Evolutionary conservation across 2,113 vertebrate species (phyloP).

Genomic region (Formicarius rufipectus): DNA sequence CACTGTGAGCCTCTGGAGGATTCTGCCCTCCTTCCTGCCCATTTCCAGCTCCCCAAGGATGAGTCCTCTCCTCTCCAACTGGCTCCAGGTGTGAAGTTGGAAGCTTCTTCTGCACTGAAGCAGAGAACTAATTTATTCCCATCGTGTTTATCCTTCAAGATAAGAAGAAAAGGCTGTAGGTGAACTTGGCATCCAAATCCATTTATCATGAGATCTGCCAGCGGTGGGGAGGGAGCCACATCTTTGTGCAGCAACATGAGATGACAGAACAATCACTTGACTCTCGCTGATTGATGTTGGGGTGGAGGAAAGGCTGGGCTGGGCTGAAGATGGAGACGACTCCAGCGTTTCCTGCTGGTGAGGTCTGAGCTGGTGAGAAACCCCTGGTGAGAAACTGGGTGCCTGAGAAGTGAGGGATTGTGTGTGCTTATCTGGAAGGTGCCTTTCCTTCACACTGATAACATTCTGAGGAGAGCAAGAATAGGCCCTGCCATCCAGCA

Average conservation of each 20-base stretch:
- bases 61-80: not conserved
- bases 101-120: not conserved
- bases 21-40: not conserved
- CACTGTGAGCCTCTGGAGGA: not conserved
- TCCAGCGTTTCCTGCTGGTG: not conserved
- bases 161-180: not conserved
- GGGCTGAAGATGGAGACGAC: not conserved
- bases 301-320: not conserved
- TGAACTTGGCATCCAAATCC: not conserved
- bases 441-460: not conserved
- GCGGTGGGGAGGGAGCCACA: rapidly evolving
- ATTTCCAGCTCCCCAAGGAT: not conserved
- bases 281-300: not conserved
- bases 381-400: not conserved
- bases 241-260: rapidly evolving
- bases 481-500: not conserved
- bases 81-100: rapidly evolving
- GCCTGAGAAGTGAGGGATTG: not conserved
- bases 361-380: not conserved
- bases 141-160: not conserved
- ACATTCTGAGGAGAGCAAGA: not conserved
- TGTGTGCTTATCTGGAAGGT: not conserved
- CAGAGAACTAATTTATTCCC: not conserved
- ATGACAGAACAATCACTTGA: not conserved
- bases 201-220: not conserved